Evolutionary conservation across 1,140 invertebrate genomes (phyloP).

Genomic region (Holotrichia oblita): DNA sequence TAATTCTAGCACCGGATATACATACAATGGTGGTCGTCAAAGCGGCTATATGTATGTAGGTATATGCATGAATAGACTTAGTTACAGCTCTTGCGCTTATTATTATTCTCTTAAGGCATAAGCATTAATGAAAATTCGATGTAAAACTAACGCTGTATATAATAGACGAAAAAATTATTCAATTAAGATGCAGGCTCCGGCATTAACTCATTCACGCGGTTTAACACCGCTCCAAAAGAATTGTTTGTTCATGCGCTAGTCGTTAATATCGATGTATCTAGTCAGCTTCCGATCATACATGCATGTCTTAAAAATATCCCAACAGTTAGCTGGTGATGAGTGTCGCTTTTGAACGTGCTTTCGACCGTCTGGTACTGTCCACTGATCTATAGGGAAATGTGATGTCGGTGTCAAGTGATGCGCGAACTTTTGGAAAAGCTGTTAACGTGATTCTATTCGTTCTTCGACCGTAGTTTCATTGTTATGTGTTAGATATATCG

Average conservation of each 20-base stretch:
- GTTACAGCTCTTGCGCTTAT: too few species aligned
- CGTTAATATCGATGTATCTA: not conserved
- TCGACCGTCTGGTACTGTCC: not conserved
- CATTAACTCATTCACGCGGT: not conserved
- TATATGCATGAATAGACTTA: too few species aligned
- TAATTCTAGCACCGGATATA: too few species aligned
- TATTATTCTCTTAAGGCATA: too few species aligned
- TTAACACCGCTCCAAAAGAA: not conserved
- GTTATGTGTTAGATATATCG: not conserved
- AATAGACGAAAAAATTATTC: too few species aligned
- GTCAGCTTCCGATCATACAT: not conserved
- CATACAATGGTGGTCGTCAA: too few species aligned
- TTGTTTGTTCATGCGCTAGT: not conserved
- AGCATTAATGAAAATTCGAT: too few species aligned
- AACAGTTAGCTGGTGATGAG: not conserved
- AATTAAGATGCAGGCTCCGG: not conserved
- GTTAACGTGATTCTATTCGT: not conserved
- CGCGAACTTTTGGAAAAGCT: not conserved
- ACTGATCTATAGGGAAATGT: not conserved
- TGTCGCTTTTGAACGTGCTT: not conserved
- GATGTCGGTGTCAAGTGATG: not conserved
- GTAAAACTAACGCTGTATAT: too few species aligned
- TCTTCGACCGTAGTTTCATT: not conserved
- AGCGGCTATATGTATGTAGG: too few species aligned
- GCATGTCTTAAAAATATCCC: conserved; percentile 9